A percentile compares a stretch with the other conserved stretches of the same genome.
phyloP scores from a whole-genome alignment of 1,140 invertebrate genomes.

The Drosophila pseudoobscura region DNA sequence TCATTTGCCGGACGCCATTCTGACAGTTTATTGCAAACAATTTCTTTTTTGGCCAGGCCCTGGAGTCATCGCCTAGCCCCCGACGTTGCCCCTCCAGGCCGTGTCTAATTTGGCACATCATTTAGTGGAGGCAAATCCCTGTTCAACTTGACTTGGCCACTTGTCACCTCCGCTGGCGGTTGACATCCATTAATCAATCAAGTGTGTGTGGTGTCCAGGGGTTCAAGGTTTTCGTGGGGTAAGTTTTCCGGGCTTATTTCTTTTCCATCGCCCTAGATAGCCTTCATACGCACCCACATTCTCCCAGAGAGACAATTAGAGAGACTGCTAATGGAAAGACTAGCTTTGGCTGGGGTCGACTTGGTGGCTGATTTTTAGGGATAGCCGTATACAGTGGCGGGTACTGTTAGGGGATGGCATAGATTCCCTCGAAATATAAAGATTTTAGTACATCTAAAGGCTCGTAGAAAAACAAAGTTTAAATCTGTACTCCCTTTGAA shows the following conservation, averaged over 20 bases:
- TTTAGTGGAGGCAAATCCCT: constrained; percentile 60
- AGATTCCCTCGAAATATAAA: too few relatives aligned
- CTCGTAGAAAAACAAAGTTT: neutral
- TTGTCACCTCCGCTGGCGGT: constrained; percentile 69
- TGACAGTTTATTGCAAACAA: constrained; percentile 70
- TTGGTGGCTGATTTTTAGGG: constrained; percentile 32
- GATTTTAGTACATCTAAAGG: too few relatives aligned
- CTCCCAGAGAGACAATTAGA: constrained; percentile 52
- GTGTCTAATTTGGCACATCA: constrained; percentile 72
- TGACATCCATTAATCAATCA: constrained; percentile 78
- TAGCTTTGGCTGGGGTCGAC: constrained; percentile 10
- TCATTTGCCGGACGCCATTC: constrained; percentile 69
- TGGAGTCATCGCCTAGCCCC: neutral
- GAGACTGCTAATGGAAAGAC: constrained; percentile 45
- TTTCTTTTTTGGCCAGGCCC: constrained; percentile 34
- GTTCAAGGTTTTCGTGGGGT: constrained; percentile 7
- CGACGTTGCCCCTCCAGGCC: neutral
- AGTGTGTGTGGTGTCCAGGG: constrained; percentile 31
- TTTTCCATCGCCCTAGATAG: constrained; percentile 13
- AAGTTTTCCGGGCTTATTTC: constrained; percentile 24
- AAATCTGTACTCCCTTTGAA: too few relatives aligned
- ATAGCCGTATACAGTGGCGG: neutral
- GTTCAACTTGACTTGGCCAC: constrained; percentile 61
- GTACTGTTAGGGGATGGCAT: neutral
- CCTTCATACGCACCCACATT: constrained; percentile 17